Evolutionary conservation across 2,113 vertebrate genomes (phyloP).

Genomic region (Illadopsis cleaveri): DNA sequence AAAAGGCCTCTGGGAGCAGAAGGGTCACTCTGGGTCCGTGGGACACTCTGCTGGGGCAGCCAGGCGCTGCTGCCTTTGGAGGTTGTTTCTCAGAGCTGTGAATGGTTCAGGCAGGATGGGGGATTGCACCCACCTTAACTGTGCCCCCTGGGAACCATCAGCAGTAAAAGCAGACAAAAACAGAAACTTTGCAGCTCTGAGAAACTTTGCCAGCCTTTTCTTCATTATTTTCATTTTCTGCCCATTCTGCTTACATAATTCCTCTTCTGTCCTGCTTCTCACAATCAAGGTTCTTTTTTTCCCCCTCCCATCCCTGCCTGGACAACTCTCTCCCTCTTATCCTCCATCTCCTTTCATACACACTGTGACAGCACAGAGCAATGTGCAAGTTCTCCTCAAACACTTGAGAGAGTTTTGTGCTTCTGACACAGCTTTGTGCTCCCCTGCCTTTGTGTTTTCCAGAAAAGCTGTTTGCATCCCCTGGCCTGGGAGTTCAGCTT

Average conservation of each 20-base stretch:
- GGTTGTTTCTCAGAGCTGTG: rapidly evolving
- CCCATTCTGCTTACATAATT: neutral
- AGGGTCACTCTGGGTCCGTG: neutral
- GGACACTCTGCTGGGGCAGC: neutral
- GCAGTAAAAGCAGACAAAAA: neutral
- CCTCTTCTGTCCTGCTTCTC: neutral
- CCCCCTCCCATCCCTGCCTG: neutral
- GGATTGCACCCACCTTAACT: neutral
- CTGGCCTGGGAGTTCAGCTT: neutral
- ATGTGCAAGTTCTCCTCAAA: neutral
- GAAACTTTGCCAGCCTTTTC: neutral
- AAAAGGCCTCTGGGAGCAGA: neutral
- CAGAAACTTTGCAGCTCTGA: neutral
- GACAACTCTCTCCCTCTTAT: neutral
- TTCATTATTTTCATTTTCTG: neutral
- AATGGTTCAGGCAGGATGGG: rapidly evolving
- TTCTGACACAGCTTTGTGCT: neutral
- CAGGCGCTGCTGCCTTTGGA: neutral
- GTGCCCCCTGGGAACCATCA: neutral
- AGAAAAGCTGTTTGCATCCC: neutral
- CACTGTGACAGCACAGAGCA: neutral
- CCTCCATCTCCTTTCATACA: neutral
- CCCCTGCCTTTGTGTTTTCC: neutral
- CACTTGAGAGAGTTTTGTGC: neutral
- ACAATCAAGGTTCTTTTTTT: neutral